These are phyloP conservation scores for Arremon brunneinucha DNA, from an alignment of 2,797 vertebrate genomes.

Conservation along the genomic window DNA sequence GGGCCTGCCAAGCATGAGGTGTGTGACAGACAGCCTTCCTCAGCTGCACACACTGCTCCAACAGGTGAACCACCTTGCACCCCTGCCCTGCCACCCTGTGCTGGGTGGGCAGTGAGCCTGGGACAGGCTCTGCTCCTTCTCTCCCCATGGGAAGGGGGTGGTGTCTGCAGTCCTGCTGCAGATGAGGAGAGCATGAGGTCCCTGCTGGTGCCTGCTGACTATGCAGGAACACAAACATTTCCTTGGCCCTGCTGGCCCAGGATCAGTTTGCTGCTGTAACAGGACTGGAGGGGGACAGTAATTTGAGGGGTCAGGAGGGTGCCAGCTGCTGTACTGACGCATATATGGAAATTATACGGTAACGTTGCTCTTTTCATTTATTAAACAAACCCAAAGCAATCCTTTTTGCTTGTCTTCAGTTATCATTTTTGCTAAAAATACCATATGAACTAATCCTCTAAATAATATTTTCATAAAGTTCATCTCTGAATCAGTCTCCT, in stretches of 20 bases:
- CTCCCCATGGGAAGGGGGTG: rapidly evolving
- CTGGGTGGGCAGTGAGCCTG: neutral
- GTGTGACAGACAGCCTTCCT: neutral
- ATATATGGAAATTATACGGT: neutral
- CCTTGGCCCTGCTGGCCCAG: neutral
- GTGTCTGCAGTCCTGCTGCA: neutral
- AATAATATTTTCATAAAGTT: neutral
- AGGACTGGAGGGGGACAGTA: neutral
- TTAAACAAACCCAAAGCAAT: neutral
- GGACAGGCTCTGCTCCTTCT: neutral
- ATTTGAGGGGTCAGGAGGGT: neutral
- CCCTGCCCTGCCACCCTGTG: neutral
- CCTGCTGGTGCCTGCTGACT: neutral
- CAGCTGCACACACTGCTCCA: rapidly evolving
- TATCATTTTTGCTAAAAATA: slow-evolving; percentile 40
- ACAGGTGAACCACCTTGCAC: rapidly evolving
- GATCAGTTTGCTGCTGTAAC: neutral
- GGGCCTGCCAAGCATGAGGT: neutral
- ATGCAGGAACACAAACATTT: neutral
- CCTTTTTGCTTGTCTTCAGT: neutral
- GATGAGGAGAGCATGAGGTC: neutral
- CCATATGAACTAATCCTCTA: neutral
- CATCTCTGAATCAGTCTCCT: neutral
- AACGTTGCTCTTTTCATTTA: neutral
- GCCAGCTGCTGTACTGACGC: neutral